Base-by-base conservation (phyloP, 2,113 vertebrate genomes). In the Proteles cristata region DNA sequence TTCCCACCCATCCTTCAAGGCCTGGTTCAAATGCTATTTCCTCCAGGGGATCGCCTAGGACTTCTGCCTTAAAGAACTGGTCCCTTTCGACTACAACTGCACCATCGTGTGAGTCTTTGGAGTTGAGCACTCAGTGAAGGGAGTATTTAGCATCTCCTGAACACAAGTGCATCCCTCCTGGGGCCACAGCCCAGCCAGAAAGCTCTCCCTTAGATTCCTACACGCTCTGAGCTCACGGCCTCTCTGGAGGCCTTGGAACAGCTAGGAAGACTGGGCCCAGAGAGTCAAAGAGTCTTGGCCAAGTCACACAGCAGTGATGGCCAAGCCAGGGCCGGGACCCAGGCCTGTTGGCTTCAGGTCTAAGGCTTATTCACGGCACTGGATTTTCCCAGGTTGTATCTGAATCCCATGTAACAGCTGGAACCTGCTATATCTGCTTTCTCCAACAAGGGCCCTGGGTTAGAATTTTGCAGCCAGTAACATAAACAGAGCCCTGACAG, bases 351-450 rank as follows among this genome's bases (percentile, higher is more conserved):
- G 84, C 82, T 58, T 77, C 33, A 31, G 19, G 26, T 58, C 61
- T 71, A 50, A 82, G 82, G 55, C 11, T 86, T 65, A 74, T 80
- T 81, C 48, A 25, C 11, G n/a, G 35, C 43, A 11, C 76, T 90
- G 15, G 68, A 66, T 92, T 77, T 90, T 89, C 79, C 82, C 87
- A 96, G 82, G 58, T 50, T n/a, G 12, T 63, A 82, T 63, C 69
- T 15, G 4, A 58, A 25, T n/a, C 39, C 25, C 45, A 26, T 21
- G 0, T 4, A 26, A 96, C 87, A 97, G 89, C 77, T 97, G 93
- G n/a, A 12, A 39, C 74, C 74, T 81, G 39, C 69, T 85, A 73
- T 25, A 39, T 91, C 73, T 35, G 65, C 93, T 97, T 90, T 91
- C 82, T 39, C 63, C 71, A 55, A 53, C 68, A 90, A 82, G 81